phyloP scores from a whole-genome alignment of 2,797 vertebrate species.

The Triplophysa yarkandensis region DNA sequence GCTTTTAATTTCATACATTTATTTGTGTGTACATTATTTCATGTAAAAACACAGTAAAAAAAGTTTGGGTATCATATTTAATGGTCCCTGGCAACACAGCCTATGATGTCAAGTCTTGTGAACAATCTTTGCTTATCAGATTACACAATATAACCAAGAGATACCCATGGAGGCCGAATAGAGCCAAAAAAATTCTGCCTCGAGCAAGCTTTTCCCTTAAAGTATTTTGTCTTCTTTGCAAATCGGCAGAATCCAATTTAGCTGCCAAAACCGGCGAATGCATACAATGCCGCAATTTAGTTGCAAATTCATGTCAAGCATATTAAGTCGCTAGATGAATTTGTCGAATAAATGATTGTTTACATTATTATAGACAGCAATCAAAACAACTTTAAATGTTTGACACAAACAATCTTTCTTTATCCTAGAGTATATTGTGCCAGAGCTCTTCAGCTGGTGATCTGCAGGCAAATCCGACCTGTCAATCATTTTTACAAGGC shows the following conservation, averaged over 20 bases:
- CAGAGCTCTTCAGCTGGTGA: background rate
- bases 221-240: background rate
- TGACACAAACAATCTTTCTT: background rate
- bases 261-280: background rate
- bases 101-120: background rate
- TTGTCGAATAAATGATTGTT: background rate
- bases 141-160: background rate
- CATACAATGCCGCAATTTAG: too few species aligned
- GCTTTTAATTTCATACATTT: too few species aligned
- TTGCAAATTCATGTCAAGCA: background rate
- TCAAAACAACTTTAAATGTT: background rate
- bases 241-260: too few species aligned
- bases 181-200: background rate
- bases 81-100: too few species aligned
- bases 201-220: background rate
- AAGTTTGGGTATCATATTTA: too few species aligned
- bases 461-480: background rate
- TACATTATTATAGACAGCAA: background rate
- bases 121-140: too few species aligned
- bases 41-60: too few species aligned
- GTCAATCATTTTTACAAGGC: conserved; percentile 1
- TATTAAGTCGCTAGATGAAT: background rate
- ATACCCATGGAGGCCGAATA: background rate
- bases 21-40: too few species aligned
- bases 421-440: background rate